A percentile compares a stretch with the other conserved stretches of the same genome.
Conservation (phyloP, 2,113 vertebrate genomes). For the Chionomys nivalis region DNA sequence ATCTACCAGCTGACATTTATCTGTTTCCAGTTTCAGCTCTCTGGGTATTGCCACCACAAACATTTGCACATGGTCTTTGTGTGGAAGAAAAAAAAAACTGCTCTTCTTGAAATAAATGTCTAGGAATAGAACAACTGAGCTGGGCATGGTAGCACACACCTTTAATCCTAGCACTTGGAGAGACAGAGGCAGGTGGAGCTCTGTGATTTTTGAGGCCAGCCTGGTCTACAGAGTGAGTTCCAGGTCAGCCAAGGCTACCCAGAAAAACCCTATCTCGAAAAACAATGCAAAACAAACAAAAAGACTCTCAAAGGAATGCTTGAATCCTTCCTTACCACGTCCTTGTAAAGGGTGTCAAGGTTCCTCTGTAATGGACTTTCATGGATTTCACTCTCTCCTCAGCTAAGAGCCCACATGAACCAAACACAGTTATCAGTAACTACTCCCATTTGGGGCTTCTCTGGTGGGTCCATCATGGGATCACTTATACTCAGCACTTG, state of each 20-base stretch:
- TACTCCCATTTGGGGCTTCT: background rate
- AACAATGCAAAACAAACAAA: background rate
- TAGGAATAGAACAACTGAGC: background rate
- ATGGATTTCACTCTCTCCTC: background rate
- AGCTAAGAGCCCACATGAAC: background rate
- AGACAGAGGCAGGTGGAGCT: background rate
- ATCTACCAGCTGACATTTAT: background rate
- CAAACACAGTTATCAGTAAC: background rate
- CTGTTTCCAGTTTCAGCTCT: constrained; percentile 4
- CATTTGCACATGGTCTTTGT: background rate
- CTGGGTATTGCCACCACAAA: background rate
- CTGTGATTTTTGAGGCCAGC: background rate
- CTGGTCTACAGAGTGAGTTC: background rate
- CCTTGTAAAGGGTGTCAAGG: background rate
- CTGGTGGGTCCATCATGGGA: background rate
- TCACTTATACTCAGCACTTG: background rate
- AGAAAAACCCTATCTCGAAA: background rate
- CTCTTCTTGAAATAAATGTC: background rate
- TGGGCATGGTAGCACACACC: background rate
- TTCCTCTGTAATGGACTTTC: background rate
- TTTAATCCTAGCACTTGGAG: background rate
- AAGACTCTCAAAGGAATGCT: background rate
- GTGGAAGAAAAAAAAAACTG: background rate
- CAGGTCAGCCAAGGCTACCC: background rate
- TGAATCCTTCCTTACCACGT: background rate